Evolutionary conservation across 64 coral and sea anemone genomes (phyloP).

Genomic region (Anthopleura sola): DNA sequence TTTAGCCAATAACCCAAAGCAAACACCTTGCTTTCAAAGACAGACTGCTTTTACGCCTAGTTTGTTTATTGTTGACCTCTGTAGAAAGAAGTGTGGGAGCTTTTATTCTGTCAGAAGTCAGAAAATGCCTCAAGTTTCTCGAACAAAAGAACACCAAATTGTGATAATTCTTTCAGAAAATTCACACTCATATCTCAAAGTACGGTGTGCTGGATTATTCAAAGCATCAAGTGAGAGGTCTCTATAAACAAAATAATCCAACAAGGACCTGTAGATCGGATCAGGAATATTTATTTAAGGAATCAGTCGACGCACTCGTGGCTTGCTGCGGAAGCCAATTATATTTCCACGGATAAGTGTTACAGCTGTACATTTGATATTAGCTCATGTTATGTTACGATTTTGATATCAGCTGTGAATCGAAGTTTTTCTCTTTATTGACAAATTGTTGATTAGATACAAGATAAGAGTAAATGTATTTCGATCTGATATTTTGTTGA

Average conservation of each 20-base stretch:
- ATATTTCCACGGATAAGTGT: background rate
- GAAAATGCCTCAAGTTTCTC: background rate
- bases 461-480: background rate
- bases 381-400: background rate
- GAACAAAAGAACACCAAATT: slow-evolving; percentile 13
- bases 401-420: background rate
- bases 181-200: background rate
- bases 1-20: slow-evolving; percentile 8
- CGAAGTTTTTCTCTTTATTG: background rate
- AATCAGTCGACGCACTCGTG: background rate
- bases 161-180: slow-evolving; percentile 8
- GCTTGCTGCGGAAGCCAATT: background rate
- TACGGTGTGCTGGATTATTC: background rate
- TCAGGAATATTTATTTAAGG: slow-evolving; percentile 8
- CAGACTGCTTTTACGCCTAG: background rate
- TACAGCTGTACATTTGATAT: background rate
- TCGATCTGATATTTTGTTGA: background rate
- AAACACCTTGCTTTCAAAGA: background rate
- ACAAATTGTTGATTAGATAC: background rate
- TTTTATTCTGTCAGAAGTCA: background rate
- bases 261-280: slow-evolving; percentile 19
- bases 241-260: slow-evolving; percentile 11
- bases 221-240: background rate
- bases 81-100: background rate
- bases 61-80: slow-evolving; percentile 19